phyloP scores from a whole-genome alignment of 1,140 invertebrate species.

The Bombus balteatus region DNA sequence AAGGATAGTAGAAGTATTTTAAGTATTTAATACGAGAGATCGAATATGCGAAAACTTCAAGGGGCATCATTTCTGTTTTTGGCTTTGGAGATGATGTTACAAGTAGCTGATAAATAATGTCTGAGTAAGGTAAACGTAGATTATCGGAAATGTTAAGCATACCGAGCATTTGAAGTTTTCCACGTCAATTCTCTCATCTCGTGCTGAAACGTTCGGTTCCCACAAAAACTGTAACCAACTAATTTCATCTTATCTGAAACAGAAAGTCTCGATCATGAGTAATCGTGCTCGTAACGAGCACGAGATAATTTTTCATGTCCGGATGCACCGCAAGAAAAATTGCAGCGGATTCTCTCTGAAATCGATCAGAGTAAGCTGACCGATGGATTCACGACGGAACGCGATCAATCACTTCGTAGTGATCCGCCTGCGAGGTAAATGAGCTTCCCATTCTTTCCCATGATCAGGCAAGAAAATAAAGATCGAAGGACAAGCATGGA shows the following conservation, averaged over 20 bases:
- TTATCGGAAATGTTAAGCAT: too few relatives aligned
- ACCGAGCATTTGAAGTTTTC: background rate
- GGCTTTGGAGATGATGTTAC: too few relatives aligned
- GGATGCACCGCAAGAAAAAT: conserved; percentile 1
- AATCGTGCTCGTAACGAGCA: background rate
- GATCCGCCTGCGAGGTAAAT: conserved; percentile 19
- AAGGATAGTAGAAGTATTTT: background rate
- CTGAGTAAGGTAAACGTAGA: too few relatives aligned
- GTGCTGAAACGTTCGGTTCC: background rate
- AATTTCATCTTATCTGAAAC: background rate
- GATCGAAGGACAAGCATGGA: background rate
- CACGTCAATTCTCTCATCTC: background rate
- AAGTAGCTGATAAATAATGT: too few relatives aligned
- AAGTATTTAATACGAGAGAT: background rate
- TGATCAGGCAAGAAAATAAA: conserved; percentile 18
- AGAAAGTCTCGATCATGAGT: background rate
- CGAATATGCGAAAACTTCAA: too few relatives aligned
- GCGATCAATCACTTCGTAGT: conserved; percentile 34
- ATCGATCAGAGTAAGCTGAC: conserved; percentile 31
- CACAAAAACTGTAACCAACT: background rate
- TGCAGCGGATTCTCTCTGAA: background rate
- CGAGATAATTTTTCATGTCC: conserved; percentile 23
- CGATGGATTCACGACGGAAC: conserved; percentile 21
- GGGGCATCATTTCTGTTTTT: too few relatives aligned
- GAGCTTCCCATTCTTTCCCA: background rate